Percentiles rank a stretch among this genome's conserved stretches.
Conservation (phyloP, 2,888 invertebrate genomes). For the Patella pellucida region DNA sequence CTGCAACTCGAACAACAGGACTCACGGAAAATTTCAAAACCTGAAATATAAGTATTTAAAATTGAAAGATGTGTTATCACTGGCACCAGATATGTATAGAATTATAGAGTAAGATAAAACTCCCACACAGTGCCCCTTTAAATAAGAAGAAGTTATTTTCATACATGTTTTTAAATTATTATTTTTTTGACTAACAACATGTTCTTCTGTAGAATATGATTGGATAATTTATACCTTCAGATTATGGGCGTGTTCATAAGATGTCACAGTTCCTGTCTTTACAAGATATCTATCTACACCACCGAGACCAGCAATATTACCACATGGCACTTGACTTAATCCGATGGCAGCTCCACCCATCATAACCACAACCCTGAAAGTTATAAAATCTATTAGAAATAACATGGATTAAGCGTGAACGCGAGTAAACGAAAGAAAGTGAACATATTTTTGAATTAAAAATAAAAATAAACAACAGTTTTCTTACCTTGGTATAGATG, state of each 20-base stretch:
- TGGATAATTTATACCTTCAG: conserved; percentile 76
- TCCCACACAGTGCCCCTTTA: background rate
- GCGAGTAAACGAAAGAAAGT: background rate
- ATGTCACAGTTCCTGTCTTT: conserved; percentile 98
- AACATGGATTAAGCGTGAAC: background rate
- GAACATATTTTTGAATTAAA: no score
- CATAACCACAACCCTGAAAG: conserved; percentile 92
- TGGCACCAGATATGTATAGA: no score
- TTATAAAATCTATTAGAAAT: background rate
- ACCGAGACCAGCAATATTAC: conserved; percentile 99
- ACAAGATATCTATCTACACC: conserved; percentile 99
- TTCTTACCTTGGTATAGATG: conserved; percentile 88
- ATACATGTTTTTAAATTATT: background rate
- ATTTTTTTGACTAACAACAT: background rate
- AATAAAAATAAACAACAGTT: no score
- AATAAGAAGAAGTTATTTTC: background rate
- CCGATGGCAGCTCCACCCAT: conserved; percentile 99
- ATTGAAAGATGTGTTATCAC: no score
- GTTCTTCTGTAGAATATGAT: no score
- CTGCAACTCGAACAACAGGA: conserved; percentile 98
- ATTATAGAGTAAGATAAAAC: no score
- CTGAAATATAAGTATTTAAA: conserved; percentile 51
- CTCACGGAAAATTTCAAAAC: conserved; percentile 99
- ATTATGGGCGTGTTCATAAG: conserved; percentile 99
- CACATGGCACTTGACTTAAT: conserved; percentile 98